Evolutionary conservation across 2,113 vertebrate species (phyloP).

Genomic region (Chaetops frenatus): DNA sequence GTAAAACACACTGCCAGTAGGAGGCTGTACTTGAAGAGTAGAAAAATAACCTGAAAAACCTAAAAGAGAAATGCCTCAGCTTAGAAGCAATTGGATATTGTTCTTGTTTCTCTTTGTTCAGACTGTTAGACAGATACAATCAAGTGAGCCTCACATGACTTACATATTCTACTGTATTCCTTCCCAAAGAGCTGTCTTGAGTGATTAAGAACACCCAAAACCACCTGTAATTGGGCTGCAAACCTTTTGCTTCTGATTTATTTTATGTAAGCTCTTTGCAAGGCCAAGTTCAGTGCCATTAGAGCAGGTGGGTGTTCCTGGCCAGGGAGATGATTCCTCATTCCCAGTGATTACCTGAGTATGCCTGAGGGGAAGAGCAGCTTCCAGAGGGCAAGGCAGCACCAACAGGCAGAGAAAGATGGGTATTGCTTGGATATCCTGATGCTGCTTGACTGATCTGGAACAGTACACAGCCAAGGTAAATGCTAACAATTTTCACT

Average conservation of each 20-base stretch:
- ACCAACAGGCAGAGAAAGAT: not conserved
- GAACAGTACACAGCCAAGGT: not conserved
- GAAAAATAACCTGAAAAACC: not conserved
- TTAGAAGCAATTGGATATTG: not conserved
- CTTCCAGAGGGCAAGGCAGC: not conserved
- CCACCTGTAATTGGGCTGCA: not conserved
- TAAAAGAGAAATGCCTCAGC: not conserved
- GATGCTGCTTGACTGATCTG: not conserved
- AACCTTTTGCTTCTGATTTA: not conserved
- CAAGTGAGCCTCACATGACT: not conserved
- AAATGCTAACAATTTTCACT: not conserved
- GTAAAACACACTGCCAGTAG: not conserved
- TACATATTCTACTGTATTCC: not conserved
- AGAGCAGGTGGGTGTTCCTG: not conserved
- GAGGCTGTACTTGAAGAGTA: not conserved
- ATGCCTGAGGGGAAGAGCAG: not conserved
- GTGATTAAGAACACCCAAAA: not conserved
- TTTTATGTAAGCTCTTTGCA: not conserved
- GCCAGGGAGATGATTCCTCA: not conserved
- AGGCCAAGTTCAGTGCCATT: not conserved
- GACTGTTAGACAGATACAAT: not conserved
- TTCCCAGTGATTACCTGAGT: not conserved
- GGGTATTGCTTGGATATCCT: not conserved
- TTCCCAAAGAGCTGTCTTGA: not conserved
- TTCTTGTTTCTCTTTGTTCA: not conserved